These are phyloP conservation scores for Drosophila fulvimacula DNA, from an alignment of 2,888 invertebrate species.

Conservation along the genomic window DNA sequence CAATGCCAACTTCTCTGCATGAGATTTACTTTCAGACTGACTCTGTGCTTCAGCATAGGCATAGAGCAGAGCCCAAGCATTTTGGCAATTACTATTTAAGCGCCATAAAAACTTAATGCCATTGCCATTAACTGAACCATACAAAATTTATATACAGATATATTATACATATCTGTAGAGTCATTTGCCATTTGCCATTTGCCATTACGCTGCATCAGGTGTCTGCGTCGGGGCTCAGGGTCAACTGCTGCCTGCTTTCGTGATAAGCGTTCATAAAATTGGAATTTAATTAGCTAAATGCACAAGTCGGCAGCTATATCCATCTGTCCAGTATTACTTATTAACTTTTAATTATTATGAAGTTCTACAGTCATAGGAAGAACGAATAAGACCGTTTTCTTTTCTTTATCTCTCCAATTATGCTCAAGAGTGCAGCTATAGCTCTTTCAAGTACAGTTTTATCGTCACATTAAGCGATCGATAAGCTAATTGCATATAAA, in stretches of 20 bases:
- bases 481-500: not conserved
- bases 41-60: not conserved
- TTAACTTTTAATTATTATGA: not conserved
- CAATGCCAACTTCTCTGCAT: not conserved
- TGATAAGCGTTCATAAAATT: constrained; percentile 53
- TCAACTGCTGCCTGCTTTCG: too few relatives aligned
- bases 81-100: not conserved
- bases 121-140: not conserved
- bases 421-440: not conserved
- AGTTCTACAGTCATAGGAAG: not conserved
- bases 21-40: not conserved
- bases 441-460: not conserved
- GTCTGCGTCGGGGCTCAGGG: not conserved
- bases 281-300: constrained; percentile 66
- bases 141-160: not conserved
- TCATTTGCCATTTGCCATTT: not conserved
- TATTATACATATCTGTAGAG: not conserved
- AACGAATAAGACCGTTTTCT: not conserved
- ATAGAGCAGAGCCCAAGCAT: not conserved
- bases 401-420: not conserved
- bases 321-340: not conserved
- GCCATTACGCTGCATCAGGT: not conserved
- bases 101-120: not conserved
- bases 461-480: not conserved
- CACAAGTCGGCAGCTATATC: constrained; percentile 2